Conservation (phyloP, 2,888 invertebrate species). For the Hyposoter didymator region DNA sequence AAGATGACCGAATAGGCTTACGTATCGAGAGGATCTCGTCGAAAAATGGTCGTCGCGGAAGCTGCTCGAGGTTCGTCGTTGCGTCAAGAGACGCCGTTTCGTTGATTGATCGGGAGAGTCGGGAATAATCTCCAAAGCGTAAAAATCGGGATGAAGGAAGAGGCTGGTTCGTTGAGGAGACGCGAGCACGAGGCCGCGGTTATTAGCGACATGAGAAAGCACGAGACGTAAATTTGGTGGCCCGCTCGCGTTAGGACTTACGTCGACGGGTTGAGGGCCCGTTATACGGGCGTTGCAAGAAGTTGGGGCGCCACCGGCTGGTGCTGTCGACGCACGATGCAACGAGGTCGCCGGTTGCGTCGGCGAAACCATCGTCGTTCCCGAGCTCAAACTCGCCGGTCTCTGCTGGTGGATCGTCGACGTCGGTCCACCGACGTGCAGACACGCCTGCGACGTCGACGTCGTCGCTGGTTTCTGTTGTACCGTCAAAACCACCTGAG, state of each 20-base stretch:
- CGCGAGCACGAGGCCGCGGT: neutral
- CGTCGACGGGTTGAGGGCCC: constrained; percentile 94
- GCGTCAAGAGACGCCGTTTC: constrained; percentile 33
- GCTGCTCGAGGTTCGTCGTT: constrained; percentile 27
- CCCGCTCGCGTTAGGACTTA: constrained; percentile 85
- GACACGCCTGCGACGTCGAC: constrained; percentile 75
- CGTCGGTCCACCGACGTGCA: constrained; percentile 68
- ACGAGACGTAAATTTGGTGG: constrained; percentile 29
- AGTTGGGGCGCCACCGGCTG: constrained; percentile 85
- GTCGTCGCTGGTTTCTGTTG: constrained; percentile 85
- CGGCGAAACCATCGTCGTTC: constrained; percentile 78
- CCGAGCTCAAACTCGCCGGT: constrained; percentile 83
- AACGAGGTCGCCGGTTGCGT: constrained; percentile 82
- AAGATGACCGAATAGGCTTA: constrained; percentile 48
- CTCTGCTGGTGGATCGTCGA: constrained; percentile 84
- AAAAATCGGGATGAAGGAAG: constrained; percentile 10
- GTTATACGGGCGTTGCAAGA: constrained; percentile 89
- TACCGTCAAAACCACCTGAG: constrained; percentile 89
- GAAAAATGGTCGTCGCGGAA: constrained; percentile 28
- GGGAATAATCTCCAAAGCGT: neutral
- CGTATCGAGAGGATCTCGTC: constrained; percentile 38
- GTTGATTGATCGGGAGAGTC: constrained; percentile 25
- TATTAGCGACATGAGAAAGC: constrained; percentile 23
- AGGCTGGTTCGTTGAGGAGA: constrained; percentile 19
- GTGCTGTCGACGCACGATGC: constrained; percentile 81